phyloP scores from a whole-genome alignment of 2,888 invertebrate genomes.

The Hyalella azteca region DNA sequence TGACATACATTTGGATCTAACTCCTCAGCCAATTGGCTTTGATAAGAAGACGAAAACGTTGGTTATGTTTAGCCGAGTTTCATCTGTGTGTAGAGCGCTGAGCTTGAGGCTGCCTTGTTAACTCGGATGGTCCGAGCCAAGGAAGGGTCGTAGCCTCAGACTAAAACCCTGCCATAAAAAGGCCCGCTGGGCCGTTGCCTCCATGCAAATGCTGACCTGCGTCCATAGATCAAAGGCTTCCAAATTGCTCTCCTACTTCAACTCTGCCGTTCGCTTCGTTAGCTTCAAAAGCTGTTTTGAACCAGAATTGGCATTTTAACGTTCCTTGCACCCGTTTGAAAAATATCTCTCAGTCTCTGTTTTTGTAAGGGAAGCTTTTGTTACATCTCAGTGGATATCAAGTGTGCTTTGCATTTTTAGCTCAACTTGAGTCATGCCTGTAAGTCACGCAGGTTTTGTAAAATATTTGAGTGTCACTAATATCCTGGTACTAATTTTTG shows the following conservation, averaged over 20 bases:
- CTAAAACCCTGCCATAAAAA: slow-evolving; percentile 28
- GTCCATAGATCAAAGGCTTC: slow-evolving; percentile 28
- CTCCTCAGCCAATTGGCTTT: too few relatives aligned
- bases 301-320: slow-evolving; percentile 1
- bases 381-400: too few relatives aligned
- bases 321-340: not conserved
- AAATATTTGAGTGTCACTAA: too few relatives aligned
- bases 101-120: not conserved
- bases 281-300: slow-evolving; percentile 30
- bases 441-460: too few relatives aligned
- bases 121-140: not conserved
- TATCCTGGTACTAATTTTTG: too few relatives aligned
- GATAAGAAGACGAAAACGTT: too few relatives aligned
- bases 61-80: not conserved
- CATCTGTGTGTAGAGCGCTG: not conserved
- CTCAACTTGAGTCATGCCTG: too few relatives aligned
- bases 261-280: slow-evolving; percentile 31
- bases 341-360: too few relatives aligned
- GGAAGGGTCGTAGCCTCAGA: not conserved
- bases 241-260: slow-evolving; percentile 30
- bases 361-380: too few relatives aligned
- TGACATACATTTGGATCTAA: too few relatives aligned
- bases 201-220: slow-evolving; percentile 31
- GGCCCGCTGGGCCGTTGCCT: not conserved
- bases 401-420: too few relatives aligned